Conservation (phyloP, 2,888 invertebrate genomes). For the Eupsilia transversa region DNA sequence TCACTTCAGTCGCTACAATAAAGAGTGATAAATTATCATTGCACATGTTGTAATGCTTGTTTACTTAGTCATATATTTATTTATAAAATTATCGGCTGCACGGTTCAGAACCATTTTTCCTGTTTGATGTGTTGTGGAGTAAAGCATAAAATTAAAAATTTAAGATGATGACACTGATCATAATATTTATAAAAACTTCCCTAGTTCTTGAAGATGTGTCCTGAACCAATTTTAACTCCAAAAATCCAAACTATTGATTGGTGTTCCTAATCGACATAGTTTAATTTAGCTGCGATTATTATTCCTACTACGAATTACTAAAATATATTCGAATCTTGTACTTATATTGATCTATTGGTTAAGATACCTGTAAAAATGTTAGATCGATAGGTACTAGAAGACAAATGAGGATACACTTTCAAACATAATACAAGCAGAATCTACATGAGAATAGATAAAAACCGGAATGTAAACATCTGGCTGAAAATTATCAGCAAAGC, state of each 20-base stretch:
- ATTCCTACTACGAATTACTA: neutral
- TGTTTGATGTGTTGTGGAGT: neutral
- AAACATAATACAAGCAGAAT: neutral
- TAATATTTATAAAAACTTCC: neutral
- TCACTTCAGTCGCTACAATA: neutral
- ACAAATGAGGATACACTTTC: neutral
- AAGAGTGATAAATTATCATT: neutral
- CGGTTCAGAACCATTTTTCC: neutral
- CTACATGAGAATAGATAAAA: neutral
- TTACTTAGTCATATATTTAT: neutral
- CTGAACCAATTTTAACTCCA: neutral
- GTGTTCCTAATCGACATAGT: slow-evolving; percentile 9
- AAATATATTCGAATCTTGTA: neutral
- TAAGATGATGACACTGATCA: neutral
- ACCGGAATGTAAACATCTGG: slow-evolving; percentile 23
- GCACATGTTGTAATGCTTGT: neutral
- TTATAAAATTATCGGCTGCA: neutral
- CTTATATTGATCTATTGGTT: neutral
- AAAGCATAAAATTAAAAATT: neutral
- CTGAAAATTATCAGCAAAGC: slow-evolving; percentile 14
- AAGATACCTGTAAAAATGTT: neutral
- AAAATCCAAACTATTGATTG: neutral
- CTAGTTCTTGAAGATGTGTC: neutral
- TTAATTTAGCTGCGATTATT: neutral
- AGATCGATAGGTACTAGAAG: neutral